Evolutionary conservation across 2,797 vertebrate genomes (phyloP), one percentile per base, ranked within the genome.

Genomic region (Lates japonicus): DNA sequence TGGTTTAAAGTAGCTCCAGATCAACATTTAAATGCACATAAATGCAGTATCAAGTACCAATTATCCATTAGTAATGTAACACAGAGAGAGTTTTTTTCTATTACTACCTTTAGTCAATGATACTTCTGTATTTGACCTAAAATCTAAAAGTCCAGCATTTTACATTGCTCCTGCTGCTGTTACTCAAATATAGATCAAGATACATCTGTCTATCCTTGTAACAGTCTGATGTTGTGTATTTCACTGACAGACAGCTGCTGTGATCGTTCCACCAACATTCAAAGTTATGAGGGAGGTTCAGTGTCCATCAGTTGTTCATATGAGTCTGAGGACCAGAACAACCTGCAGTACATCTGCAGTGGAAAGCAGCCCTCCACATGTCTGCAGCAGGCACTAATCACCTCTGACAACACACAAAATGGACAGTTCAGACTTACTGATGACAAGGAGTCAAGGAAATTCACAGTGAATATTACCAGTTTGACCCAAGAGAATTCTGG

Each of bases 301-400:
- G 80, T 70, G 46, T 76, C 70, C 35, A 29, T 94, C 58, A 61
- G 0, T 37, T 94, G 90, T 78, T 11, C 13, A 0, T 90, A 91
- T 44, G 8, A 60, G 0, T 2, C 52, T 11, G 0, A 25, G 62
- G 3, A 82, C 48, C 19, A 17, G 35, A 25, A 22, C 33, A 70
- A 44, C 31, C 2, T 42, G 2, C 91, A 92, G 57, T 92, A 86
- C 76, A 14, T 94, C 63, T 93, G 90, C 82, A 85, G 42, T 69
- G 83, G 87, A 52, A 81, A 33, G 0, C 73, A 0, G 22, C 31
- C 25, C 16, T 88, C 75, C 44, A 25, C 31, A 3, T 83, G 86
- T 63, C 55, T 70, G 74, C 48, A 29, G 25, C 25, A 59, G 54
- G 83, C 76, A 0, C 0, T 69, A 0, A 5, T 82, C 59, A 73